Conservation (phyloP, 2,113 vertebrate genomes). For the Tychaedon coryphoeus region DNA sequence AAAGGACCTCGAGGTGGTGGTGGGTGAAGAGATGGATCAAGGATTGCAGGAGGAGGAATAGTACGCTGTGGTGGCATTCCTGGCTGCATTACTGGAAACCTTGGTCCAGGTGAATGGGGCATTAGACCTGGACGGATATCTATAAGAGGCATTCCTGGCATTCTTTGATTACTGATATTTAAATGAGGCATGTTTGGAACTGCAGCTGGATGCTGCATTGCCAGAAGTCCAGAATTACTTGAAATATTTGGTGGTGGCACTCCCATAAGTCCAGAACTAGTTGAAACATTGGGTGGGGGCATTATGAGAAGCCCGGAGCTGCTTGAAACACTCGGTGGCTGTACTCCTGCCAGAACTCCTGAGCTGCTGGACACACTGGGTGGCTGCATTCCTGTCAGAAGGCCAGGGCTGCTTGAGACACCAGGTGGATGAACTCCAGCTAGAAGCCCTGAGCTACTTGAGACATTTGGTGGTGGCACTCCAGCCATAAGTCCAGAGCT, state of each 20-base stretch:
- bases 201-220: conserved; percentile 87
- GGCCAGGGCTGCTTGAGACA: conserved; percentile 78
- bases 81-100: conserved; percentile 90
- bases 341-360: conserved; percentile 69
- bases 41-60: conserved; percentile 77
- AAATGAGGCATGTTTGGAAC: conserved; percentile 85
- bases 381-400: conserved; percentile 87
- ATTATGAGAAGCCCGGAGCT: conserved; percentile 73
- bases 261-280: conserved; percentile 82
- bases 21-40: conserved; percentile 85
- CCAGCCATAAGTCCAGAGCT: conserved; percentile 82
- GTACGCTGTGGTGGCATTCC: conserved; percentile 80
- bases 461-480: conserved; percentile 78
- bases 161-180: conserved; percentile 81
- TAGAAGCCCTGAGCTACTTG: conserved; percentile 73
- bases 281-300: conserved; percentile 75
- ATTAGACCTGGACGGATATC: conserved; percentile 89
- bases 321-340: conserved; percentile 68
- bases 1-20: conserved; percentile 84
- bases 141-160: conserved; percentile 87
- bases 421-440: conserved; percentile 69
- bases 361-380: conserved; percentile 72
- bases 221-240: conserved; percentile 83
- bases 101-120: conserved; percentile 80
- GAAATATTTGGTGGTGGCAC: conserved; percentile 77